A percentile compares a stretch with the other conserved stretches of the same genome.
Evolutionary conservation across 2,797 vertebrate species (phyloP).

Genomic region (Coluber constrictor): DNA sequence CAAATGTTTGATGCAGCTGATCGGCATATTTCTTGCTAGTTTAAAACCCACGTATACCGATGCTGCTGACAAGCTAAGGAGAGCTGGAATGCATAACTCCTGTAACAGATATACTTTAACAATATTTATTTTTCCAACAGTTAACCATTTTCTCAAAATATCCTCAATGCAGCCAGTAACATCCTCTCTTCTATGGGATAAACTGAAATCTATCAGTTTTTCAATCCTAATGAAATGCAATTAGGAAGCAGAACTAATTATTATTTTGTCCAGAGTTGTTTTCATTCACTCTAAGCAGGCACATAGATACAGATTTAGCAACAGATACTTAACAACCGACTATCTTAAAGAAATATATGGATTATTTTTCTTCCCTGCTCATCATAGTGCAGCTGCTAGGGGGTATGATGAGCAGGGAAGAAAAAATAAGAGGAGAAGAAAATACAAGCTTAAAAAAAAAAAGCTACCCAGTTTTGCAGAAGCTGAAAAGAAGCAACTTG

Average conservation of each 20-base stretch:
- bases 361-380: slow-evolving; percentile 35
- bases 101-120: neutral
- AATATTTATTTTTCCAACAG: neutral
- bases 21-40: neutral
- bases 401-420: too few relatives aligned
- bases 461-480: slow-evolving; percentile 26
- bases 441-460: neutral
- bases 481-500: slow-evolving; percentile 57
- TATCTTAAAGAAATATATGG: slow-evolving; percentile 44
- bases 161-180: neutral
- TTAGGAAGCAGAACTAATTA: neutral
- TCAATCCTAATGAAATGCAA: neutral
- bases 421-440: neutral
- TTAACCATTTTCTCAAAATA: neutral
- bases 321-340: slow-evolving; percentile 26
- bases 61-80: neutral
- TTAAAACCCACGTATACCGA: neutral
- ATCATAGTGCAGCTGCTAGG: neutral
- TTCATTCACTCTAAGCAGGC: neutral
- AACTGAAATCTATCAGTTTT: neutral
- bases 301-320: slow-evolving; percentile 21
- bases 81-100: neutral
- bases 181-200: neutral
- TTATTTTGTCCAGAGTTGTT: slow-evolving; percentile 3
- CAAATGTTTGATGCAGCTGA: neutral